phyloP scores from a whole-genome alignment of 2,113 vertebrate species.

The Glareola pratincola region DNA sequence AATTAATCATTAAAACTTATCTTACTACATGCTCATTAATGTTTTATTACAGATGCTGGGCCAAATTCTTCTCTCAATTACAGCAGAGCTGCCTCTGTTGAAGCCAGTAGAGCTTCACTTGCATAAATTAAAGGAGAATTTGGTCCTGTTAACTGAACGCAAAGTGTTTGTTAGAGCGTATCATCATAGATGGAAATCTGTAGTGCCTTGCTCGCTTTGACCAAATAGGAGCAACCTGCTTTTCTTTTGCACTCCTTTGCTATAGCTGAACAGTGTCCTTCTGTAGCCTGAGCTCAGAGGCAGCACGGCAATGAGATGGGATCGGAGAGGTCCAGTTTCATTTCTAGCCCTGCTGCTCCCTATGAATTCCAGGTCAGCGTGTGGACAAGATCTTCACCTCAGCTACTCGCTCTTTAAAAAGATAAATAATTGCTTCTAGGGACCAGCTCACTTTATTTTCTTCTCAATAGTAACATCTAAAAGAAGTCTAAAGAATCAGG shows the following conservation, averaged over 20 bases:
- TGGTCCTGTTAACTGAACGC: constrained; percentile 35
- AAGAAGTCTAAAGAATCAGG: neutral
- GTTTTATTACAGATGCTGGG: constrained; percentile 74
- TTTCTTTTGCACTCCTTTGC: neutral
- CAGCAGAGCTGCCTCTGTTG: constrained; percentile 21
- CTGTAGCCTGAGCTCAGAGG: neutral
- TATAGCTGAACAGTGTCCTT: neutral
- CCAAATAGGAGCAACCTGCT: neutral
- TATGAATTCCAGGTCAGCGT: neutral
- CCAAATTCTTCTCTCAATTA: constrained; percentile 61
- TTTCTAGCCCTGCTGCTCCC: neutral
- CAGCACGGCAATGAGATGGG: neutral
- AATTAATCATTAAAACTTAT: constrained; percentile 83
- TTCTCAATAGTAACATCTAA: neutral
- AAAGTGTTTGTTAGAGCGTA: constrained; percentile 46
- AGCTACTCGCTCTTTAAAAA: neutral
- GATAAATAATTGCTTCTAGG: neutral
- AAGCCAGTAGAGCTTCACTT: constrained; percentile 42
- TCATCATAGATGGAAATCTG: constrained; percentile 16
- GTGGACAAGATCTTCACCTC: neutral
- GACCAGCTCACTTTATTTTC: neutral
- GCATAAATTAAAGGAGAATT: constrained; percentile 53
- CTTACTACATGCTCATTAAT: constrained; percentile 78
- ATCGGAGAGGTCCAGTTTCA: neutral
- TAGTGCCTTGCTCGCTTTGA: neutral